Evolutionary conservation across 1,140 invertebrate genomes (phyloP).

Genomic region (Dreissena polymorpha): DNA sequence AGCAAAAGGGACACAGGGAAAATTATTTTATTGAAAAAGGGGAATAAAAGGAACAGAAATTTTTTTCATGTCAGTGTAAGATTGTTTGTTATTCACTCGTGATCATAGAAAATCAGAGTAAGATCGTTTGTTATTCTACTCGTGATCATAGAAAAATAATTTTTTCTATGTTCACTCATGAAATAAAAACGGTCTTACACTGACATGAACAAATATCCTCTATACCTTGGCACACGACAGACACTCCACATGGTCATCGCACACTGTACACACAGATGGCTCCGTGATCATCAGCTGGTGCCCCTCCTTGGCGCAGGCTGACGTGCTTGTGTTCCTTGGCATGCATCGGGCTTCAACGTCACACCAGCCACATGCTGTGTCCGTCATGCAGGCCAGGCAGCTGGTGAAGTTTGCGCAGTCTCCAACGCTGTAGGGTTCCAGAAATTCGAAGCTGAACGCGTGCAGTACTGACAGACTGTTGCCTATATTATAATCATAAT

Average conservation of each 20-base stretch:
- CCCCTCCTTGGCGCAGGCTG: slow-evolving; percentile 15
- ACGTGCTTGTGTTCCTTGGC: slow-evolving; percentile 39
- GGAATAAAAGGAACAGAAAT: too few relatives aligned
- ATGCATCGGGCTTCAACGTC: slow-evolving; percentile 77
- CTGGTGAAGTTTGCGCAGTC: slow-evolving; percentile 89
- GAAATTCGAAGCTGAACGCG: slow-evolving; percentile 82
- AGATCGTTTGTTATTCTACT: too few relatives aligned
- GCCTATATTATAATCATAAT: not conserved
- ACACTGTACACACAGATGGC: slow-evolving; percentile 82
- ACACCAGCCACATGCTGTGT: slow-evolving; percentile 95
- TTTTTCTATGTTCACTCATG: too few relatives aligned
- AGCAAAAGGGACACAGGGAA: too few relatives aligned
- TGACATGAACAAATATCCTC: too few relatives aligned
- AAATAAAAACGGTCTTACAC: too few relatives aligned
- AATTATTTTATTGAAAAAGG: too few relatives aligned
- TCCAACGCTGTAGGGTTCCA: slow-evolving; percentile 87
- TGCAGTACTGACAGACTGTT: slow-evolving; percentile 20
- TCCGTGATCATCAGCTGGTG: slow-evolving; percentile 32
- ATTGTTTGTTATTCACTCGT: too few relatives aligned
- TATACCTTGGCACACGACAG: slow-evolving; percentile 68
- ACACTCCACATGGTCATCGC: slow-evolving; percentile 84
- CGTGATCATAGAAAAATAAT: too few relatives aligned
- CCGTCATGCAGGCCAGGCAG: slow-evolving; percentile 92
- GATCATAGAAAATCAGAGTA: too few relatives aligned
- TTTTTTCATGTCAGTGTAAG: too few relatives aligned